Base-by-base conservation (phyloP, 2,113 vertebrate genomes). In the Hippocampus barbouri region DNA sequence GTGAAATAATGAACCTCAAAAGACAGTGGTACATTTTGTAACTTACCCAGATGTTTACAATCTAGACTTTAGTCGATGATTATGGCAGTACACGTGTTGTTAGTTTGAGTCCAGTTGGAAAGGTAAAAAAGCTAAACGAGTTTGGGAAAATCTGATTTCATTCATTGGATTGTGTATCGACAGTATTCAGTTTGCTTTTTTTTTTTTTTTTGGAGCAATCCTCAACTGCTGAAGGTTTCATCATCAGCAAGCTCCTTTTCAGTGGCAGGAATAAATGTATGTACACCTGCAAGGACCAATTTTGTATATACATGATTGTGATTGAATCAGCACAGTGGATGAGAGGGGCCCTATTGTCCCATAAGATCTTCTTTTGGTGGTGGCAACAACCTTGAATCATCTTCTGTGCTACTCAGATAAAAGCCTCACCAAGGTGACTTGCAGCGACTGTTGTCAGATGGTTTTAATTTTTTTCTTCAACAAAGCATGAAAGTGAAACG, bases 401-500 rank as follows among this genome's bases (percentile, higher is more conserved):
- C 76, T 74, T 71, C 71, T 70, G 77, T 51, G 63, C 74, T 30
- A 61, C 83, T 73, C 66, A 18, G 43, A 82, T 76, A 77, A 84
- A 86, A 86, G 75, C 81, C 68, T 54, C 65, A 8, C 49, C 81
- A 86, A 89, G 83, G 86, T 87, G 83, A 89, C 80, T 81, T 30
- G 69, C 71, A 71, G 82, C 79, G 72, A 79, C 79, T 78, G 76
- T 81, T 82, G 85, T 89, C 82, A 87, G 83, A 83, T 82, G 82
- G 81, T 79, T 70, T 77, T 73, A 30, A 63, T 63, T 63, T 69
- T 76, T 83, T 85, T 84, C 76, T 76, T 79, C 80, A 81, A 81
- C 80, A 86, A 87, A 86, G 82, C 79, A 73, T 86, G 79, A 89
- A 87, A 86, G 79, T 76, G 74, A 86, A 86, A 87, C 68, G 77